Evolutionary conservation across 2,888 invertebrate genomes (phyloP).

Genomic region (Trichogramma dendrolimi): DNA sequence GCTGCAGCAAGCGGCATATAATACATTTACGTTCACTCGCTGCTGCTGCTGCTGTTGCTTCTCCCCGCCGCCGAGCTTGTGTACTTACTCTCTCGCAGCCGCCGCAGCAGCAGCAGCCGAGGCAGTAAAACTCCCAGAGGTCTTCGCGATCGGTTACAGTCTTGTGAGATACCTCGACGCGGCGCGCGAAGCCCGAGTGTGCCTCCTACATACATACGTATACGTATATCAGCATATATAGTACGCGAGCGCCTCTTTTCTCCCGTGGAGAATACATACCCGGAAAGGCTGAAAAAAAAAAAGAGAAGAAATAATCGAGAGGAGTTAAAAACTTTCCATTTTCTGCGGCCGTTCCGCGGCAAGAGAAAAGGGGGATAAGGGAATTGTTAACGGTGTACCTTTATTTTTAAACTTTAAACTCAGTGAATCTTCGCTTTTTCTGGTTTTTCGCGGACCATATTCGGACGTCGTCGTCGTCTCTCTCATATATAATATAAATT

Average conservation of each 20-base stretch:
- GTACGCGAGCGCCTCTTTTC: too few species aligned
- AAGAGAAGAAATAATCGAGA: too few species aligned
- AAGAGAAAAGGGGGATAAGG: too few species aligned
- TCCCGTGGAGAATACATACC: too few species aligned
- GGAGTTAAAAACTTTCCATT: too few species aligned
- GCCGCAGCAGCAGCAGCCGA: not conserved
- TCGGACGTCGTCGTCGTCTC: constrained; percentile 4
- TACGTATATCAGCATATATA: too few species aligned
- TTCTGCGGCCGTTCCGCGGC: too few species aligned
- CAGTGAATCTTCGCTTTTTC: not conserved
- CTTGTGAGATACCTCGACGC: constrained; percentile 24
- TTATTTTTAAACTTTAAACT: too few species aligned
- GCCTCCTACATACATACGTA: too few species aligned
- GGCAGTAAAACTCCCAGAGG: constrained; percentile 49
- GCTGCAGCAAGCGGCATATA: not conserved
- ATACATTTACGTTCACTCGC: not conserved
- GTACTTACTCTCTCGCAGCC: constrained; percentile 9
- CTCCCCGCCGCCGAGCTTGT: constrained; percentile 7
- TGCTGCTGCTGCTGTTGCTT: not conserved
- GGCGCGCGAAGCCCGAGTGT: too few species aligned
- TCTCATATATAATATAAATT: constrained; percentile 5
- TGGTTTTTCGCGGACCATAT: not conserved
- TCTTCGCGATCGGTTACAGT: constrained; percentile 49
- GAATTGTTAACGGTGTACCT: too few species aligned
- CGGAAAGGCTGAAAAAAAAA: too few species aligned